A percentile compares a stretch with the other conserved stretches of the same genome.
Evolutionary conservation across 2,113 vertebrate species (phyloP).

Genomic region (Aldabrachelys gigantea): DNA sequence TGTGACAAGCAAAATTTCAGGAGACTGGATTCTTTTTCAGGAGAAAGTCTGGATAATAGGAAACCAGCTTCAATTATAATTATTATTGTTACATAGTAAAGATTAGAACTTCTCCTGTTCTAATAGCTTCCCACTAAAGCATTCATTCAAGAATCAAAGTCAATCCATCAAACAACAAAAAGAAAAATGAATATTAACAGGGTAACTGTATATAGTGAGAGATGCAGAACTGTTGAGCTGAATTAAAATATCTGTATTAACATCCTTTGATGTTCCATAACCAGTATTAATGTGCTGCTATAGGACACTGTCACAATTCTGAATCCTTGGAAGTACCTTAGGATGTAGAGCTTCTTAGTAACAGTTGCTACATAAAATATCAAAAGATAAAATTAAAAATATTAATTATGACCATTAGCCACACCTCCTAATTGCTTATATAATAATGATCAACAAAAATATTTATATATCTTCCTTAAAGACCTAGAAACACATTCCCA

Average conservation of each 20-base stretch:
- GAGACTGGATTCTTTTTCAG: not conserved
- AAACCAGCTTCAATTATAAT: not conserved
- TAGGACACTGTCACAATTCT: not conserved
- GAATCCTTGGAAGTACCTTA: not conserved
- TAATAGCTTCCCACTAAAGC: not conserved
- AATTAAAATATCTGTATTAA: not conserved
- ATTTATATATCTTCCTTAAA: not conserved
- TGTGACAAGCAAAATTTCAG: not conserved
- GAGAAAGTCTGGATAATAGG: not conserved
- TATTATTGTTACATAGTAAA: not conserved
- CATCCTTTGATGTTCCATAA: not conserved
- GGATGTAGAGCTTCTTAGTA: accelerated
- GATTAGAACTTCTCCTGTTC: not conserved
- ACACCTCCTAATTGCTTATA: not conserved
- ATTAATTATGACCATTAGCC: accelerated
- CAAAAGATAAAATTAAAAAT: not conserved
- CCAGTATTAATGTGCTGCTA: too few relatives aligned
- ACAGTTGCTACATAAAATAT: not conserved
- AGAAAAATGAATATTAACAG: not conserved
- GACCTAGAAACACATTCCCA: not conserved
- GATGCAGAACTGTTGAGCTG: not conserved
- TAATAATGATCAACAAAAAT: not conserved
- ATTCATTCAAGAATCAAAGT: not conserved
- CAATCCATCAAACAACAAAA: not conserved
- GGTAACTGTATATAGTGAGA: not conserved